phyloP scores from a whole-genome alignment of 2,888 invertebrate species.

The Odontocerum albicorne region DNA sequence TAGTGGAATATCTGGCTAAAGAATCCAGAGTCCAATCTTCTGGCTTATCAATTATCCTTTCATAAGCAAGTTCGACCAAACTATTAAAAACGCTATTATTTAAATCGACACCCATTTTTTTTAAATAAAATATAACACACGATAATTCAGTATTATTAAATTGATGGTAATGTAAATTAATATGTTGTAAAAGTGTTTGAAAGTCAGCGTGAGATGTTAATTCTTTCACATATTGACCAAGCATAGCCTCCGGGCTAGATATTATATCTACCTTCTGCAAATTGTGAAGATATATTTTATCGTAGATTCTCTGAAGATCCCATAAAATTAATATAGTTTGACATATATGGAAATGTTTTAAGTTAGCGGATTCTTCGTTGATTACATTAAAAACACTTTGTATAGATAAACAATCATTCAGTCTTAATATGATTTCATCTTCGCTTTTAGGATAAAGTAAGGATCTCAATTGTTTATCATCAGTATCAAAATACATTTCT shows the following conservation, averaged over 20 bases:
- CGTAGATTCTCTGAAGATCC: constrained; percentile 45
- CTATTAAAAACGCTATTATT: constrained; percentile 4
- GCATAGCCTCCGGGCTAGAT: constrained; percentile 26
- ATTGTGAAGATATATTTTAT: constrained; percentile 38
- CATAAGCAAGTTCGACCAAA: constrained; percentile 1
- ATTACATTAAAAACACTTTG: constrained; percentile 45
- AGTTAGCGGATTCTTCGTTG: constrained; percentile 37
- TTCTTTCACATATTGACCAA: constrained; percentile 41
- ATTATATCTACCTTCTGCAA: constrained; percentile 18
- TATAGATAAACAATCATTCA: constrained; percentile 43
- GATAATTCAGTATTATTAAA: constrained; percentile 12
- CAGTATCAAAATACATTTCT: no score
- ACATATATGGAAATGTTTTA: constrained; percentile 39
- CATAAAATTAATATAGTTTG: constrained; percentile 45
- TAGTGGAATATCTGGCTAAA: constrained; percentile 4
- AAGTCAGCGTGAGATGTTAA: constrained; percentile 42
- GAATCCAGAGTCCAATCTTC: constrained; percentile 6
- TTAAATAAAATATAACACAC: constrained; percentile 2
- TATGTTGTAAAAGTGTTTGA: constrained; percentile 21
- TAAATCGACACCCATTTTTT: constrained; percentile 10
- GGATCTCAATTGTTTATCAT: no score
- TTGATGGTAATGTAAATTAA: neutral
- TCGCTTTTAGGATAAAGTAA: constrained; percentile 1
- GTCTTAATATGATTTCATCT: constrained; percentile 16
- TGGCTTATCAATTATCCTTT: neutral